Base-by-base conservation (phyloP, 2,888 invertebrate genomes). In the Leptinotarsa peninsularis region DNA sequence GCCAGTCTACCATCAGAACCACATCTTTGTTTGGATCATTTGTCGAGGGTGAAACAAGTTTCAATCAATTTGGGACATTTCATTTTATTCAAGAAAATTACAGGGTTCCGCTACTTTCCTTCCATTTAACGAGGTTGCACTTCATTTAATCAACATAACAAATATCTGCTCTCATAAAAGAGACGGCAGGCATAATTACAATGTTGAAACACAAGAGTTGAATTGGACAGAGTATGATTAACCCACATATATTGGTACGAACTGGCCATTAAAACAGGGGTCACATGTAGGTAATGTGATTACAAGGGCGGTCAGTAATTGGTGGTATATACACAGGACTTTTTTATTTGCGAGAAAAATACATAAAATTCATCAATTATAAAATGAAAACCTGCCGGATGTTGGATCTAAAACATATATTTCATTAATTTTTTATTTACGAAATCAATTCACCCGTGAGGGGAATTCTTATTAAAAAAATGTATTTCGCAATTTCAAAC, bases 61-160 rank as follows among this genome's bases (percentile, higher is more conserved):
- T n/a, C 52, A 52, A 52, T 17, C 15, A 52, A 17, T 52, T 52
- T n/a, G 52, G 52, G n/a, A 15, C 52, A 52, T 52, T 52, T 52
- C 52, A 52, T 52, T 52, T 52, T 5, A 52, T 15, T 15, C 17
- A 52, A 52, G 52, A n/a, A 52, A n/a, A 52, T 52, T 52, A 52
- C 4, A 52, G 52, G 52, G 52, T 52, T 52, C n/a, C 52, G 4
- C n/a, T 1, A 52, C 17, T 52, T 52, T 52, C 52, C n/a, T 52
- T 52, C 43, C 43, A 52, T 52, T 52, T 52, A 52, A 52, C 52
- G 52, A 52, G 52, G 15, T 52, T 52, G 52, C 52, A 52, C 52
- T 15, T 66, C 66, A n/a, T 66, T 66, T 66, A 43, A 66, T 66
- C 66, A 21, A 49, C n/a, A 66, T 14, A 49, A 66, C 49, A 66